A percentile compares a stretch with the other conserved stretches of the same genome.
These are phyloP conservation scores for Hypselothyrea guttata DNA, from an alignment of 2,888 invertebrate genomes.

Conservation along the genomic window DNA sequence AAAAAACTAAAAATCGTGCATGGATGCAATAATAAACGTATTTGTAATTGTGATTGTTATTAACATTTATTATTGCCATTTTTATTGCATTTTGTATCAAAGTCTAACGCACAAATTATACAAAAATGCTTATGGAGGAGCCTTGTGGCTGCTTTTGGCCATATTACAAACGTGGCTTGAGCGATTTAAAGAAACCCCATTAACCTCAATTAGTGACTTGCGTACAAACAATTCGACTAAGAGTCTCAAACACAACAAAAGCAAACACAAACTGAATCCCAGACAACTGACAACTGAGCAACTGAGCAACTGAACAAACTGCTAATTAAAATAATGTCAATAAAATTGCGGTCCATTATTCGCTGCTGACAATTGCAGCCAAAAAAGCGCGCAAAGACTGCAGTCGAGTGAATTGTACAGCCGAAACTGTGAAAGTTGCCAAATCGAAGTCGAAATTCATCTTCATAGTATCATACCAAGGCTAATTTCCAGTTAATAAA, in stretches of 20 bases:
- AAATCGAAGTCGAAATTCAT: too few species aligned
- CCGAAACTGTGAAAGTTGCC: too few species aligned
- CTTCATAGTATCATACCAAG: too few species aligned
- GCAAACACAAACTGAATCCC: conserved; percentile 18
- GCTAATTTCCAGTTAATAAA: too few species aligned
- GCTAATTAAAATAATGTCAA: conserved; percentile 79
- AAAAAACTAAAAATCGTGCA: conserved; percentile 15
- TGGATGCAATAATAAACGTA: conserved; percentile 15
- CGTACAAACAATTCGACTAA: conserved; percentile 54
- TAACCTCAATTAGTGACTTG: conserved; percentile 79
- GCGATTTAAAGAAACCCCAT: conserved; percentile 74
- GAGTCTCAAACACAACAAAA: conserved; percentile 8
- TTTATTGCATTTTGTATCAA: conserved; percentile 30
- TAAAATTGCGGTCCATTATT: conserved; percentile 78
- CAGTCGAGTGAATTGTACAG: too few species aligned
- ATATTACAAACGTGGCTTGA: conserved; percentile 58
- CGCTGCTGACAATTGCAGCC: conserved; percentile 70
- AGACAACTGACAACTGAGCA: conserved; percentile 10
- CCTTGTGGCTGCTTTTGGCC: conserved; percentile 44
- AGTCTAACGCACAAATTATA: conserved; percentile 40
- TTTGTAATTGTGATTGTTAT: conserved; percentile 17
- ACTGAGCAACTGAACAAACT: conserved; percentile 52
- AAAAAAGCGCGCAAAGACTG: conserved; percentile 5
- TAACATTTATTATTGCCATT: conserved; percentile 11
- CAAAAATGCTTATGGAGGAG: conserved; percentile 11